phyloP scores from a whole-genome alignment of 1,140 invertebrate genomes.

The Anastrepha obliqua region DNA sequence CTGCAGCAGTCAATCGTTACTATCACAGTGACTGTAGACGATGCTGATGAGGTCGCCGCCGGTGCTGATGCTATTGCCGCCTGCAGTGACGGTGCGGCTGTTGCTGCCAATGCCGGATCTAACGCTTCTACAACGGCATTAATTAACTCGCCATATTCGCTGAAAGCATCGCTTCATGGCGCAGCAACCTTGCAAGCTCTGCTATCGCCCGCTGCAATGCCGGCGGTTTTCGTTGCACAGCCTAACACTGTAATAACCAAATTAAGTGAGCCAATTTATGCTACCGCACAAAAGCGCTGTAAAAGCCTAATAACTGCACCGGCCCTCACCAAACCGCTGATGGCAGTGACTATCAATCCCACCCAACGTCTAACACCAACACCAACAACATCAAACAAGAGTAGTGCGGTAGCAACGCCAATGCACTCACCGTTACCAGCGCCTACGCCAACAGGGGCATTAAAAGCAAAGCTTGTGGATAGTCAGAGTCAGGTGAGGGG shows the following conservation, averaged over 20 bases:
- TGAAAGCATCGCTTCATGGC: neutral
- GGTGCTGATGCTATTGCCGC: conserved; percentile 59
- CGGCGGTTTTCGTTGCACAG: conserved; percentile 49
- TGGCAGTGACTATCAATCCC: conserved; percentile 63
- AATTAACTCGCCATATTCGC: neutral
- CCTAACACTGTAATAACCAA: conserved; percentile 55
- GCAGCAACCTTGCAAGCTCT: neutral
- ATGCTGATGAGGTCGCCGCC: conserved; percentile 57
- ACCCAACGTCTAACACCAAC: conserved; percentile 11
- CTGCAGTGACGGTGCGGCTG: neutral
- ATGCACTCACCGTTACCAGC: neutral
- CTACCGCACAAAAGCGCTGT: conserved; percentile 71
- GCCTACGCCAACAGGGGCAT: neutral
- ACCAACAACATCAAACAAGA: conserved; percentile 30
- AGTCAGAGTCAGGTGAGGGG: conserved; percentile 68
- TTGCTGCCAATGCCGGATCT: neutral
- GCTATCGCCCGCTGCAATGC: neutral
- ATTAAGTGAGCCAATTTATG: conserved; percentile 68
- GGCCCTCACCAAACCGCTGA: conserved; percentile 67
- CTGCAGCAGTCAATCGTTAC: conserved; percentile 32
- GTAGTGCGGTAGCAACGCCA: conserved; percentile 52
- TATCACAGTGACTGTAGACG: conserved; percentile 16
- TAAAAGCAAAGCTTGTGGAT: conserved; percentile 60
- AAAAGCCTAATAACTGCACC: conserved; percentile 64
- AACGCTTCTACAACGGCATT: neutral